Base-by-base conservation (phyloP, 2,113 vertebrate species). In the Myotis yumanensis region DNA sequence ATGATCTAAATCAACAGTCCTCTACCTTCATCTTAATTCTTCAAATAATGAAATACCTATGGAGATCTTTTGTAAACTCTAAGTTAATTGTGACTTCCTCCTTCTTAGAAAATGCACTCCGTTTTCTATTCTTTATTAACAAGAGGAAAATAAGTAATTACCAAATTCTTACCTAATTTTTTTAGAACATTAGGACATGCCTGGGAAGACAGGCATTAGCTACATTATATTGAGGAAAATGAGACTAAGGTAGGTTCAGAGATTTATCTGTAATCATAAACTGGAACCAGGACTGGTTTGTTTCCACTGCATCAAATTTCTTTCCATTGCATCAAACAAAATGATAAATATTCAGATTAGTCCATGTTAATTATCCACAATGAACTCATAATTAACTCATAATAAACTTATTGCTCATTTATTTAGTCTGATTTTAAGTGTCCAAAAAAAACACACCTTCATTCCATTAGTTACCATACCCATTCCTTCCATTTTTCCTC, bases 371-470 rank as follows among this genome's bases (percentile, higher is more conserved):
- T 11, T 28, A 89, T n/a, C 30, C 30, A 82, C 6, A 7, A 90
- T 85, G 81, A 89, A 88, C 37, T 89, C 73, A 89, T 85, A 86
- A 91, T 66, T 51, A 88, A 71, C 11, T 85, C n/a, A 76, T 22
- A 80, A 89, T 90, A 95, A 79, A 88, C 86, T 54, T 64, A 85
- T 35, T 62, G n/a, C 91, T 88, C 28, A 85, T 86, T 75, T 91
- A 35, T 90, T 97, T 83, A 66, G 10, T 64, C n/a, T 89, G 68
- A 83, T 91, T 93, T 72, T 72, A 83, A 86, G 54, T 91, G 32
- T 86, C 73, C 86, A 40, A 30, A 71, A n/a, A 82, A 92, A 95
- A 92, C 92, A 94, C 2, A 57, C 10, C 11, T 59, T 85, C 86
- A 76, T 91, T 66, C 48, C 10, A 62, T 69, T 90, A 62, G 20